Evolutionary conservation across 1,140 invertebrate species (phyloP), one percentile per base, ranked within the genome.

Genomic region (Panulirus ornatus): DNA sequence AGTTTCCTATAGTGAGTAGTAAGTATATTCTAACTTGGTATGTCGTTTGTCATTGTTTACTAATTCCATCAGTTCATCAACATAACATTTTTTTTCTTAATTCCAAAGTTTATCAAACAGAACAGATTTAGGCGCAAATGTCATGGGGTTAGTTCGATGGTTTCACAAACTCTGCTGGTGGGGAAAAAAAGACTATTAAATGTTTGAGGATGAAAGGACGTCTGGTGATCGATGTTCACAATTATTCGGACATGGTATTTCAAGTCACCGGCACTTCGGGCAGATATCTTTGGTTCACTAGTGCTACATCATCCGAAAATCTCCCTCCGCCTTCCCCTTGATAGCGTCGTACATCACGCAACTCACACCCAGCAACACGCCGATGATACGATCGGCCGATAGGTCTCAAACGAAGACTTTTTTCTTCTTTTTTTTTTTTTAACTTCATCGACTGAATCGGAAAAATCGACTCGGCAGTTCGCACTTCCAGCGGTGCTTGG

Each of bases 391-490:
- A 19, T 51, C 34, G 0, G 27, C 36, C 40, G 16, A 27, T 34
- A 16, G 27, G 22, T 54, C 38, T 11, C 22, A 51, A 40, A 8
- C 54, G 54, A 58, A 22, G 9, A 58, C 16, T 58, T 14, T n/a
- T n/a, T n/a, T n/a, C n/a, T n/a, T n/a, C n/a, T n/a, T n/a, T n/a
- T n/a, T n/a, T n/a, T n/a, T n/a, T n/a, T n/a, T 63, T 70, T 75
- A 76, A 75, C 63, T n/a, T 86, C 71, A 84, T 71, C 82, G 63
- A 84, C 71, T 84, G 30, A 71, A 84, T 40, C 1, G 81, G 54
- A 14, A 84, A 71, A 73, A 84, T 84, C 66, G 82, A 84, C 82
- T 84, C 30, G 30, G 82, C 82, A 84, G 42, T 84, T 73, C 63
- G 40, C 63, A 84, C 63, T 73, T 73, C 63, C 38, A 70, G 63